Evolutionary conservation across 2,113 vertebrate species (phyloP), one percentile per base, ranked within the genome.

Genomic region (Hirundichthys speculiger): DNA sequence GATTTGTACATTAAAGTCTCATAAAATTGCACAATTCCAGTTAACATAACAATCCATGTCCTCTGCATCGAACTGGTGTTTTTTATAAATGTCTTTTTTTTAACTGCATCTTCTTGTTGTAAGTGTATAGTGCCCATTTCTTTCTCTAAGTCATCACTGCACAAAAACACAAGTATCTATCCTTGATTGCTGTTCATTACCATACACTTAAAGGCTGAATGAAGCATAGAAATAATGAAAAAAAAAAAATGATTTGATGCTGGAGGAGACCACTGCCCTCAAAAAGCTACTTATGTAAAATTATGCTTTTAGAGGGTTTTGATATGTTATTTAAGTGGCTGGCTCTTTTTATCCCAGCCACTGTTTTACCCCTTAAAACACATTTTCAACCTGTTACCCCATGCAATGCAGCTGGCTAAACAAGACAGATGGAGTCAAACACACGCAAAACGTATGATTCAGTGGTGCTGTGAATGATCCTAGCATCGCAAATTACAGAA

Each of bases 151-250:
- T 75, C 25, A 30, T 72, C 54, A 62, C 19, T 52, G 53, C 73
- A 56, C n/a, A 53, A 54, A n/a, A 76, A 65, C 64, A 61, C 46
- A 68, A 80, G 77, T 79, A 53, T 60, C 25, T 67, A 13, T 54
- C 16, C 34, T 65, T 85, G 83, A 88, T 90, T 87, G 80, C 77
- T 66, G 13, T 75, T 90, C 79, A 82, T 87, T 80, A 88, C 58
- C 79, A 75, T 72, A 69, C 59, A 79, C 84, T 87, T 69, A 69
- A 69, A 68, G 27, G n/a, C 48, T 56, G 64, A 77, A 62, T 76
- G 53, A 84, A 77, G 41, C 54, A 73, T 53, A 22, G 41, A 50
- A 61, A 75, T 4, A 27, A 8, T 4, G 42, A 49, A 48, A 45
- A 22, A 39, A 15, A 59, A 62, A 40, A 18, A 64, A 22, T 49